Base-by-base conservation (phyloP, 2,888 invertebrate species). In the Ptychoptera albimana region DNA sequence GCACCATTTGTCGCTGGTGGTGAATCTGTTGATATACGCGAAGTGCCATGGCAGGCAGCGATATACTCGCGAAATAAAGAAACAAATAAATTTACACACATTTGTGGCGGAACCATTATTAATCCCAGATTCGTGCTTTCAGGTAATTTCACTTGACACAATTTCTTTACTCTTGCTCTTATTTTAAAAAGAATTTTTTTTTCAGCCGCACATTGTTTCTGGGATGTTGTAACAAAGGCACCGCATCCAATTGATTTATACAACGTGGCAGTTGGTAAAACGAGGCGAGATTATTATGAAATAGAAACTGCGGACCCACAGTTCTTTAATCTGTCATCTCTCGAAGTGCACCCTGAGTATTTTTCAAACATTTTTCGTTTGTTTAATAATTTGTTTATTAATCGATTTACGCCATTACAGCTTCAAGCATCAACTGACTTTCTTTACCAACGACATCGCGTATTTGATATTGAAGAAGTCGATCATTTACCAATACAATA, bases 191-290 rank as follows among this genome's bases (percentile, higher is more conserved):
- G 30, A 30, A 32, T 7, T 32, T 32, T 11, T 9, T 32, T 39
- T 39, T 13, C n/a, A 45, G 50, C 50, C 12, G 48, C 48, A 8
- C 50, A 48, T 45, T 50, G 50, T 35, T 50, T 49, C 37, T 46
- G 48, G 47, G 42, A 49, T 41, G 30, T 7, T 4, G 6, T 16
- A 13, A 23, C 15, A 12, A 29, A 14, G 10, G 15, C 10, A 8
- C 13, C 34, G 23, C 23, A 8, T 9, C 37, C 38, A 13, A 39
- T 35, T 32, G 31, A n/a, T 10, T 10, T 15, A 4, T 50, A 45
- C 38, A 29, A 12, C 13, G 44, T 50, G 8, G 47, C 14, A 3
- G 46, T 44, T 16, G 50, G 50, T 16, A 50, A 50, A 45, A 42
- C 42, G 12, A 2, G 15, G 5, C 44, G 49, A 2, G 44, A 47